Conservation (phyloP, 2,113 vertebrate species). For the Periophthalmodon schlosseri region DNA sequence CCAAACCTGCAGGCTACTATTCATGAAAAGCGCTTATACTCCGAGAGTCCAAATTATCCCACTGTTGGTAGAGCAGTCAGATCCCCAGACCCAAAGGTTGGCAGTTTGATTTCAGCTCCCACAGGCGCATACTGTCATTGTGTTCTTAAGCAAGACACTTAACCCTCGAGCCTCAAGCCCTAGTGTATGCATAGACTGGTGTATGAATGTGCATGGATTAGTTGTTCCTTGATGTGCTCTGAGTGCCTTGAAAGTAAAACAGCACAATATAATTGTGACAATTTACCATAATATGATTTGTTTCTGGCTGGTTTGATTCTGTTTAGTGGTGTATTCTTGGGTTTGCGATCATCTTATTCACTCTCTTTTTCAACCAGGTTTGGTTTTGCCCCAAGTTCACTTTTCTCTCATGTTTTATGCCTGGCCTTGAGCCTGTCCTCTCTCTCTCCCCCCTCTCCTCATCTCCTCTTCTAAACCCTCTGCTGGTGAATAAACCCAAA, state of each 20-base stretch:
- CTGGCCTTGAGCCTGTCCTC: not conserved
- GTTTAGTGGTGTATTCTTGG: not conserved
- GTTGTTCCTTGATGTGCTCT: too few species aligned
- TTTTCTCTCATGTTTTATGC: not conserved
- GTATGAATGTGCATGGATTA: not conserved
- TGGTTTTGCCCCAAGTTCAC: not conserved
- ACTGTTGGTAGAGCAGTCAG: too few species aligned
- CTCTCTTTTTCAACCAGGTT: not conserved
- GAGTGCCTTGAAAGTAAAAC: too few species aligned
- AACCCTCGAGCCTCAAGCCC: too few species aligned
- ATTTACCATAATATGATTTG: too few species aligned
- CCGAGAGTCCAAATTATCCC: not conserved
- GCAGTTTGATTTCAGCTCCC: not conserved
- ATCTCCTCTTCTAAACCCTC: not conserved
- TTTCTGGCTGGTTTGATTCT: not conserved
- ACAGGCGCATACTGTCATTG: not conserved
- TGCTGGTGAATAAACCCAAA: slow-evolving; percentile 7
- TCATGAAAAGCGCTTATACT: not conserved
- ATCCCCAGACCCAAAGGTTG: too few species aligned
- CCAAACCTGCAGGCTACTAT: not conserved
- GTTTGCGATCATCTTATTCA: not conserved
- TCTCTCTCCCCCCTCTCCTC: not conserved
- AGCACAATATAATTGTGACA: too few species aligned
- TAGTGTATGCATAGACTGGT: too few species aligned
- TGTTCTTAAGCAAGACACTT: not conserved